Evolutionary conservation across 1,140 invertebrate genomes (phyloP), one percentile per base, ranked within the genome.

Genomic region (Macrobrachium rosenbergii): DNA sequence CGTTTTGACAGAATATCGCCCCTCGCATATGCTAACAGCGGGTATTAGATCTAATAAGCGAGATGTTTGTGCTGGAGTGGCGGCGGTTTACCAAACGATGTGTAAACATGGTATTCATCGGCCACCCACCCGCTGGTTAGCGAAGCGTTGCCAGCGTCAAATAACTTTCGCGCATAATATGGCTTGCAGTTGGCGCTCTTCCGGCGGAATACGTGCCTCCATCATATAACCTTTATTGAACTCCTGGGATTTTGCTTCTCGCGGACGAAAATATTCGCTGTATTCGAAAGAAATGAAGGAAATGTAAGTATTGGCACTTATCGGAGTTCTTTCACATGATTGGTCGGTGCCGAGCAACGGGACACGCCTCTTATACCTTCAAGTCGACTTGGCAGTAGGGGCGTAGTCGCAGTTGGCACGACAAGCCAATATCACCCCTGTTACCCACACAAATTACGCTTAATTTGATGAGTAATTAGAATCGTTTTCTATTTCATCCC

Each of bases 31-130:
- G 52, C 52, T 52, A 52, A 52, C 52, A 52, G 52, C 52, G 52
- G 69, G 37, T 72, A 72, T 72, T 72, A 72, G 37, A 72, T 72
- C 69, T 72, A 72, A 72, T 72, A 72, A 72, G n/a, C 37, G 69
- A 72, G 23, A 72, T 72, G 69, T 72, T 72, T 72, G 69, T 43
- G 69, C 37, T 72, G 23, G 69, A 72, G 69, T 23, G n/a, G 16
- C 69, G 21, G 37, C 69, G 69, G 69, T 72, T 72, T 72, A 72
- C 69, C 69, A 72, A 72, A 72, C 69, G 69, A 72, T 72, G 69
- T 72, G 69, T 72, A 72, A 72, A 72, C 69, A 72, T 72, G 69
- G 52, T 12, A 52, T 52, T 72, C 69, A 72, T 72, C 37, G 69
- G 19, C 69, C 69, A 23, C 23, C 69, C 69, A 23, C 69, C 69